These are phyloP conservation scores for Nothoprocta pentlandii DNA, from an alignment of 2,113 vertebrate species.

Conservation along the genomic window DNA sequence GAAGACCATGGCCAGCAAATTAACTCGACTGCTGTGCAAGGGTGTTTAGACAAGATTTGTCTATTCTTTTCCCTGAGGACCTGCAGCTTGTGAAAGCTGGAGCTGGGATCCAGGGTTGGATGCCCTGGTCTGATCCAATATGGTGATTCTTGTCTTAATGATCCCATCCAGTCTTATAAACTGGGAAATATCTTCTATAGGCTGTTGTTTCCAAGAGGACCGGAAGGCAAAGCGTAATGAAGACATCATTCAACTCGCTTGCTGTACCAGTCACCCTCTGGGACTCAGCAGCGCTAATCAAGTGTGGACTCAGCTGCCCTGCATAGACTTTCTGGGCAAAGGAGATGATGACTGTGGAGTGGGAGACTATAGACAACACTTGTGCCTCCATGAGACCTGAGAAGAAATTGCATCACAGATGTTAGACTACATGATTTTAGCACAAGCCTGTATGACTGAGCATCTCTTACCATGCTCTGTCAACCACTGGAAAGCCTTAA, in stretches of 20 bases:
- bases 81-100: not conserved
- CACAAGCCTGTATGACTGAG: not conserved
- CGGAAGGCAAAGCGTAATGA: fast-evolving
- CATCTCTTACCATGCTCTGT: not conserved
- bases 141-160: not conserved
- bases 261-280: not conserved
- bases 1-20: not conserved
- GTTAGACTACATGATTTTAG: not conserved
- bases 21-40: fast-evolving
- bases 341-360: conserved; percentile 83
- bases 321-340: conserved; percentile 88
- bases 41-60: not conserved
- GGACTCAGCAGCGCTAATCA: not conserved
- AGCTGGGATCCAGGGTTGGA: not conserved
- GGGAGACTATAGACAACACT: conserved; percentile 82
- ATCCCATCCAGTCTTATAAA: not conserved
- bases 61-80: not conserved
- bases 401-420: not conserved
- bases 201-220: not conserved
- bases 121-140: not conserved
- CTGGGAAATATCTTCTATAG: not conserved
- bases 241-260: not conserved
- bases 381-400: conserved; percentile 89
- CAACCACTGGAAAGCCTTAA: not conserved
- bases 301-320: conserved; percentile 79